These are phyloP conservation scores for Callipepla squamata DNA, from an alignment of 2,113 vertebrate species.

Conservation along the genomic window DNA sequence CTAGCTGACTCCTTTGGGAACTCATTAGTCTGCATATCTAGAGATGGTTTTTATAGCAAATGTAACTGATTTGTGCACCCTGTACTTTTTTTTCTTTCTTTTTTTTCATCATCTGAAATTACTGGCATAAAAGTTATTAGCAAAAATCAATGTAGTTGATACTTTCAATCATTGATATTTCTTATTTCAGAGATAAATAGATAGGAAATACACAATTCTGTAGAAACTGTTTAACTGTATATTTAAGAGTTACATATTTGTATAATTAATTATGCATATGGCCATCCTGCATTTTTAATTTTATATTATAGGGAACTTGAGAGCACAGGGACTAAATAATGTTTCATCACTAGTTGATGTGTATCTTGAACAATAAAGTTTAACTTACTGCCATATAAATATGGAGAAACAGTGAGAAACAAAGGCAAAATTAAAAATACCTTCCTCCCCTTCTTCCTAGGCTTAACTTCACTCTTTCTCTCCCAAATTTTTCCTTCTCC, in stretches of 20 bases:
- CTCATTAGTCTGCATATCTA: conserved; percentile 28
- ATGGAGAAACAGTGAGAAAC: neutral
- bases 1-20: conserved; percentile 30
- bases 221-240: neutral
- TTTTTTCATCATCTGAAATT: neutral
- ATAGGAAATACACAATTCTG: neutral
- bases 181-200: neutral
- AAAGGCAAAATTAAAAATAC: neutral
- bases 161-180: neutral
- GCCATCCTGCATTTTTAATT: neutral
- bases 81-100: neutral
- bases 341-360: neutral
- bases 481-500: neutral
- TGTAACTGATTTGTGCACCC: neutral
- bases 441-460: neutral
- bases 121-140: neutral
- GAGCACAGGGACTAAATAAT: neutral
- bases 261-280: neutral
- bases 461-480: neutral
- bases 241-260: neutral
- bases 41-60: neutral
- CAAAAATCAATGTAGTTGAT: neutral
- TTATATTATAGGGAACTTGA: neutral
- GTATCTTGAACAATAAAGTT: neutral
- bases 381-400: neutral